Conservation (phyloP, 2,797 vertebrate species). For the Labeo calbasu region DNA sequence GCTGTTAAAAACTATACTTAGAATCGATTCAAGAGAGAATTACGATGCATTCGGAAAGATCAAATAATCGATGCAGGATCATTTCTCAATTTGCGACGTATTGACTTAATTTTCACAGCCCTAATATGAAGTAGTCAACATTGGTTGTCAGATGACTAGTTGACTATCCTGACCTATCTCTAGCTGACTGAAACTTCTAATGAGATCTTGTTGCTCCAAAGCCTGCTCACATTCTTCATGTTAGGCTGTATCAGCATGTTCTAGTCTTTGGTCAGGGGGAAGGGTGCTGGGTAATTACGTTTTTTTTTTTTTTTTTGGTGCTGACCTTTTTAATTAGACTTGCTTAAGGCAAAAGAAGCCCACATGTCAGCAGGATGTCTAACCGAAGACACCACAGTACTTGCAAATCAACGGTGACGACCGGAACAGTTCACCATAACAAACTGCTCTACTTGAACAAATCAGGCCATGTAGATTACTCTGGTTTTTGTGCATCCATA, state of each 20-base stretch:
- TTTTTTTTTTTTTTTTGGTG: conserved; percentile 38
- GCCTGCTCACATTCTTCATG: background rate
- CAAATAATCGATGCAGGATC: too few species aligned
- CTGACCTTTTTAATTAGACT: conserved; percentile 52
- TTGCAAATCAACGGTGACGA: background rate
- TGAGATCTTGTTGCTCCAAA: background rate
- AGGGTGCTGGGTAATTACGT: conserved; percentile 38
- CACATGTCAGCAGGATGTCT: conserved; percentile 33
- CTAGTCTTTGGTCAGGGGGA: conserved; percentile 9
- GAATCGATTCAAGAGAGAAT: too few species aligned
- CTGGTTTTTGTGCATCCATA: background rate
- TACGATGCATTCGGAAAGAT: too few species aligned
- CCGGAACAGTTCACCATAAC: background rate
- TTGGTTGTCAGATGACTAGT: background rate
- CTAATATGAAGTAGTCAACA: background rate
- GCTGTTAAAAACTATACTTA: too few species aligned
- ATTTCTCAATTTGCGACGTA: too few species aligned
- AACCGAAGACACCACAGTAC: conserved; percentile 18
- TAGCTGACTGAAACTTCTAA: background rate
- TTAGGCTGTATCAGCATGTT: conserved; percentile 34
- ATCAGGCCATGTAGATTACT: background rate
- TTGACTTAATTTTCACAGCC: too few species aligned
- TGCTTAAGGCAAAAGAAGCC: background rate
- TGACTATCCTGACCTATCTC: background rate
- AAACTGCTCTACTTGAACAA: background rate